Conservation (phyloP, 2,113 vertebrate genomes). For the Coreoperca whiteheadi region DNA sequence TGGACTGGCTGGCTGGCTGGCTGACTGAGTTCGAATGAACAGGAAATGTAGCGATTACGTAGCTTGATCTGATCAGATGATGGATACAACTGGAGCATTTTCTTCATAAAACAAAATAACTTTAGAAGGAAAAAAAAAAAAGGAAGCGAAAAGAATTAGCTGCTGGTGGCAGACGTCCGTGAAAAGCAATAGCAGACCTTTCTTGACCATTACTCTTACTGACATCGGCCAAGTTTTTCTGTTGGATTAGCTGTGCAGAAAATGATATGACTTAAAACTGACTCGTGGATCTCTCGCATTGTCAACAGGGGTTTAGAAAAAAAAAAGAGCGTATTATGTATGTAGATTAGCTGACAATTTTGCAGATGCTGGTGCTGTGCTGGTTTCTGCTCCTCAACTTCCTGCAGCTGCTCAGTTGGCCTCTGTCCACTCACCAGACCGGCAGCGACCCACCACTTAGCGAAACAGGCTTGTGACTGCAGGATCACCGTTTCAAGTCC, state of each 20-base stretch:
- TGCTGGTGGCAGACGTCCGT: slow-evolving; percentile 7
- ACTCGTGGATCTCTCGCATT: slow-evolving; percentile 7
- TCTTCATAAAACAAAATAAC: neutral
- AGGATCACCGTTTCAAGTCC: slow-evolving; percentile 44
- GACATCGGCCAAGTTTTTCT: neutral
- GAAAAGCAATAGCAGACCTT: neutral
- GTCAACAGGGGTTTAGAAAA: slow-evolving; percentile 16
- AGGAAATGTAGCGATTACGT: neutral
- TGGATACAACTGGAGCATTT: neutral
- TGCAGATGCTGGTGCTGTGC: slow-evolving; percentile 53
- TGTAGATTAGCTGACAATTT: slow-evolving; percentile 43
- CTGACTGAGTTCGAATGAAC: neutral
- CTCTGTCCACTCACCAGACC: slow-evolving; percentile 37
- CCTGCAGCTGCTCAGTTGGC: slow-evolving; percentile 75
- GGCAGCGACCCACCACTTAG: slow-evolving; percentile 42
- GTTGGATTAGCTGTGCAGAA: slow-evolving; percentile 29
- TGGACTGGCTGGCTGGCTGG: neutral
- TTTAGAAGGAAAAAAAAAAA: neutral
- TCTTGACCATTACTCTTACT: neutral
- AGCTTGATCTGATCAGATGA: neutral
- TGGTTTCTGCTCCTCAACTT: slow-evolving; percentile 45
- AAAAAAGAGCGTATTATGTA: slow-evolving; percentile 23
- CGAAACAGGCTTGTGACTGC: slow-evolving; percentile 40
- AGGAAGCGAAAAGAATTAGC: neutral
- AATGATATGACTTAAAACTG: slow-evolving; percentile 17